phyloP scores from a whole-genome alignment of 2,113 vertebrate genomes.

The Chascanopsetta lugubris region DNA sequence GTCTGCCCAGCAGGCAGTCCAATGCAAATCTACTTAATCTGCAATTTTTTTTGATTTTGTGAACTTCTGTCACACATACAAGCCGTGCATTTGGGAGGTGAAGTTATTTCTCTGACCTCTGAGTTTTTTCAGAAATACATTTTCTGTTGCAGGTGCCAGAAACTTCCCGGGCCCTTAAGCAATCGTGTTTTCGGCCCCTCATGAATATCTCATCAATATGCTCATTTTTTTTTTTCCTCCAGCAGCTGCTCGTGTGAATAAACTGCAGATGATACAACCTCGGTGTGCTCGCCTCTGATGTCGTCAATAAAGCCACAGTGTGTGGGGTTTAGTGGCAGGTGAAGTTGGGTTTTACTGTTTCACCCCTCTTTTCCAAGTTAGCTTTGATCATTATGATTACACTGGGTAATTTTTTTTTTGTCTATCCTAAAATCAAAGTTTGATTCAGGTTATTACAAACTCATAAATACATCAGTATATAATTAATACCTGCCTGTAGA shows the following conservation, averaged over 20 bases:
- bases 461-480: too few relatives aligned
- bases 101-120: constrained; percentile 6
- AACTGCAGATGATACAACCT: constrained; percentile 6
- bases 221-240: background rate
- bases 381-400: too few relatives aligned
- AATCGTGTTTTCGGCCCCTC: background rate
- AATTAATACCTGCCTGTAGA: too few relatives aligned
- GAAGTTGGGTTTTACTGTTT: too few relatives aligned
- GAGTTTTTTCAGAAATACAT: background rate
- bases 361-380: too few relatives aligned
- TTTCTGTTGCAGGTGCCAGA: constrained; percentile 12
- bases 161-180: background rate
- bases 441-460: too few relatives aligned
- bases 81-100: background rate
- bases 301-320: too few relatives aligned
- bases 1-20: background rate
- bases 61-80: constrained; percentile 16
- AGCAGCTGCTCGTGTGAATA: background rate
- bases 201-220: constrained; percentile 6
- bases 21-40: constrained; percentile 7
- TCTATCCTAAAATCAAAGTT: too few relatives aligned
- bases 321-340: too few relatives aligned
- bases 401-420: too few relatives aligned
- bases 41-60: constrained; percentile 8
- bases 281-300: background rate